Conservation (phyloP, 2,888 invertebrate genomes). For the Rhodophaea formosa region DNA sequence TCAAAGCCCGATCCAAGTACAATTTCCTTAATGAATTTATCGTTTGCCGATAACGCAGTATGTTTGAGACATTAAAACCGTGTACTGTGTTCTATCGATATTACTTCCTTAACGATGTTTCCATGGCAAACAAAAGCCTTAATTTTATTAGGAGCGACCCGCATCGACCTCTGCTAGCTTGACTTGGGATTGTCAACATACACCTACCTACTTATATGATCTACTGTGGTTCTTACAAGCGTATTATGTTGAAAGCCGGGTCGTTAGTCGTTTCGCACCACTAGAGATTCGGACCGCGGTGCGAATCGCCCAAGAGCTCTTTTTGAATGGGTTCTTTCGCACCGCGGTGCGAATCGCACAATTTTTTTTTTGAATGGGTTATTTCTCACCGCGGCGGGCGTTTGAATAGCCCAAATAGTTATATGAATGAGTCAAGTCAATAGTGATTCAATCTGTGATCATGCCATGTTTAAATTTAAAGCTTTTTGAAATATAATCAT, state of each 20-base stretch:
- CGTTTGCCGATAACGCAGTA: constrained; percentile 21
- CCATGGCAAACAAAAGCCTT: constrained; percentile 56
- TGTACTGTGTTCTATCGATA: constrained; percentile 42
- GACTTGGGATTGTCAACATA: constrained; percentile 34
- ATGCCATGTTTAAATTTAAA: no score
- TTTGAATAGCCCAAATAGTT: no score
- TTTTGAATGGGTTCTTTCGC: no score
- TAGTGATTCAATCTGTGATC: no score
- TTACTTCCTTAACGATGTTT: constrained; percentile 57
- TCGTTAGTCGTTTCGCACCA: no score
- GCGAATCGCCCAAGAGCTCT: no score
- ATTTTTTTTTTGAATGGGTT: no score
- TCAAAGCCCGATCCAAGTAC: background rate
- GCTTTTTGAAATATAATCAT: no score
- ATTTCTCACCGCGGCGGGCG: no score
- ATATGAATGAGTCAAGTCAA: no score
- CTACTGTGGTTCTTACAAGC: background rate
- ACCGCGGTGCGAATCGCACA: no score
- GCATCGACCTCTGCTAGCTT: constrained; percentile 38
- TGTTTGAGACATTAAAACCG: constrained; percentile 37
- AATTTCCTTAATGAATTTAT: constrained; percentile 18
- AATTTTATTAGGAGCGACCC: constrained; percentile 58
- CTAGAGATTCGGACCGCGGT: no score
- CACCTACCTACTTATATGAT: background rate
- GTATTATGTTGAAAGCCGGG: background rate